Conservation (phyloP, 2,888 invertebrate genomes). For the Latrodectus hesperus region DNA sequence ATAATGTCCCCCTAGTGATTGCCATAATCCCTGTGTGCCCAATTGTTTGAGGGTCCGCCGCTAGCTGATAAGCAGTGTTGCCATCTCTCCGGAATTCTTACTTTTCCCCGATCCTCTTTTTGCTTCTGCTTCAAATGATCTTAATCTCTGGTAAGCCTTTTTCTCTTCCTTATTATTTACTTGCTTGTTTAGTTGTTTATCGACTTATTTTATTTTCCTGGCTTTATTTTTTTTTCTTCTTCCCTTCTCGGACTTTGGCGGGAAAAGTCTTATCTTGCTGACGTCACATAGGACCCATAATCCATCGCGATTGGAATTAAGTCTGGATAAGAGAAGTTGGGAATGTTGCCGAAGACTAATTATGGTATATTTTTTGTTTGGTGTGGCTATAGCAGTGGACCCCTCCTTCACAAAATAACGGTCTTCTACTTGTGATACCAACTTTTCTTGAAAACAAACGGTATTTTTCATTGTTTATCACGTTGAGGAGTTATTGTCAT, state of each 20-base stretch:
- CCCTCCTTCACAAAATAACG: not conserved
- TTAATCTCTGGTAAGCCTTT: conserved; percentile 69
- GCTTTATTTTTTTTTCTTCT: conserved; percentile 6
- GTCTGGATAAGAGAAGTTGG: conserved; percentile 58
- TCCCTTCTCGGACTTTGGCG: conserved; percentile 4
- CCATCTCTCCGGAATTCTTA: conserved; percentile 63
- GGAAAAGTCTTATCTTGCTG: conserved; percentile 67
- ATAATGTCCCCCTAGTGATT: conserved; percentile 69
- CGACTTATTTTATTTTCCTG: conserved; percentile 58
- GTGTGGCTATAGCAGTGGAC: not conserved
- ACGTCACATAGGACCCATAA: conserved; percentile 65
- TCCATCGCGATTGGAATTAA: conserved; percentile 68
- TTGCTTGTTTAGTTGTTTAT: conserved; percentile 69
- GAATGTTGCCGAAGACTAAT: conserved; percentile 55
- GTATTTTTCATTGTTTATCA: too few species aligned
- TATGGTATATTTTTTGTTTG: conserved; percentile 33
- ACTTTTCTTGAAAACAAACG: too few species aligned
- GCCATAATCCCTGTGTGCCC: conserved; percentile 66
- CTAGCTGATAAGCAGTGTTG: conserved; percentile 63
- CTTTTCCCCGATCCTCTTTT: conserved; percentile 34
- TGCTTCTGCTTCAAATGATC: conserved; percentile 65
- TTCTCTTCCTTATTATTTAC: conserved; percentile 69
- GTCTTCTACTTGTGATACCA: not conserved
- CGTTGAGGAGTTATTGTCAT: too few species aligned
- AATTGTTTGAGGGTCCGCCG: conserved; percentile 64